Evolutionary conservation across 2,113 vertebrate species (phyloP).

Genomic region (Suncus etruscus): DNA sequence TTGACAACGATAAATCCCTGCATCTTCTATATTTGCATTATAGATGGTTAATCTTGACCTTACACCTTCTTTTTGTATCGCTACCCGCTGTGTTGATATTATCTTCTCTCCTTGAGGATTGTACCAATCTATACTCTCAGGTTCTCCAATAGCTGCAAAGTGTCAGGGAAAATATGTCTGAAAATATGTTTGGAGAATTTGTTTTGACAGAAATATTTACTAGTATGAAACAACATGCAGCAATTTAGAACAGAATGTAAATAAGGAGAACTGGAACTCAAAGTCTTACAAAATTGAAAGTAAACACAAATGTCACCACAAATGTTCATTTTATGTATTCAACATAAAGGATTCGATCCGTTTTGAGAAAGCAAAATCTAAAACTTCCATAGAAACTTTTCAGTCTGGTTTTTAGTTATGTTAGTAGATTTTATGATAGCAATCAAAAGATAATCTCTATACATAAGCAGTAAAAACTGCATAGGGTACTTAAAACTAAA

Average conservation of each 20-base stretch:
- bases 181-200: constrained; percentile 49
- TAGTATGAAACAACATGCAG: constrained; percentile 2
- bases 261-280: constrained; percentile 35
- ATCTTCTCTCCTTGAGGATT: constrained; percentile 98
- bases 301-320: constrained; percentile 76
- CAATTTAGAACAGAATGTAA: constrained; percentile 47
- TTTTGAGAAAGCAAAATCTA: neutral
- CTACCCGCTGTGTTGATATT: constrained; percentile 90
- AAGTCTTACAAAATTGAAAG: constrained; percentile 57
- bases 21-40: constrained; percentile 96
- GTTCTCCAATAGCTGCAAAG: constrained; percentile 93
- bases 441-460: neutral
- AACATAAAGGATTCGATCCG: neutral
- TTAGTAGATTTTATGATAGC: neutral
- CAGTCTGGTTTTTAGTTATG: neutral
- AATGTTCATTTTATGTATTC: constrained; percentile 60
- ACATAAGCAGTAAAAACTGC: neutral
- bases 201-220: constrained; percentile 52
- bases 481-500: neutral
- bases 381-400: neutral
- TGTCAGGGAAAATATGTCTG: constrained; percentile 44
- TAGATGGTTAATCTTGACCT: constrained; percentile 96
- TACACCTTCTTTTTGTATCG: constrained; percentile 93
- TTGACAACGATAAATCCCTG: constrained; percentile 97
- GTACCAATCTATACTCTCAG: constrained; percentile 96